Evolutionary conservation across 2,113 vertebrate species (phyloP).

Genomic region (Chrysemys picta): DNA sequence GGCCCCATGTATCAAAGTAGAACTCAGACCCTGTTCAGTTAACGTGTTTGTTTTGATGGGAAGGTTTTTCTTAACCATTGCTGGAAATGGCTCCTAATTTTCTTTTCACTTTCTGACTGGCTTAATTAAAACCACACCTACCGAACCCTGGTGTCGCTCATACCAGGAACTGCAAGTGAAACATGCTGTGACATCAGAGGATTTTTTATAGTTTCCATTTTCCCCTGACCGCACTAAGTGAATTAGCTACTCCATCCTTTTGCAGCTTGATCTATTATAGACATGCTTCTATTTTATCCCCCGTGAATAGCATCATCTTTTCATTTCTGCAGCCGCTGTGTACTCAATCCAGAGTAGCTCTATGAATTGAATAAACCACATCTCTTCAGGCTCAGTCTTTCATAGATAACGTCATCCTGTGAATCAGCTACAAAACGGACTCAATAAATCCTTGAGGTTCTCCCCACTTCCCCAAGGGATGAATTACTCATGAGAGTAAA

Average conservation of each 20-base stretch:
- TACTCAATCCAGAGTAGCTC: background rate
- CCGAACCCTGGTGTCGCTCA: background rate
- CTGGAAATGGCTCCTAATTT: conserved; percentile 62
- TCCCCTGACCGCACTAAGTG: conserved; percentile 23
- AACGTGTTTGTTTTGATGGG: conserved; percentile 53
- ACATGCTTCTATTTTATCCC: background rate
- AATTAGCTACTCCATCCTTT: background rate
- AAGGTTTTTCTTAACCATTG: conserved; percentile 51
- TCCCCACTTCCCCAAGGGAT: background rate
- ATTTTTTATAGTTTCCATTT: conserved; percentile 42
- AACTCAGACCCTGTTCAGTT: conserved; percentile 57
- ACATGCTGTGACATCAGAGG: conserved; percentile 44
- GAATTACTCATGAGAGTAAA: background rate
- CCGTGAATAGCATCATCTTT: background rate
- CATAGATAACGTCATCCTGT: background rate
- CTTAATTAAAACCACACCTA: conserved; percentile 64
- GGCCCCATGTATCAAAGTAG: conserved; percentile 60
- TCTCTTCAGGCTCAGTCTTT: background rate
- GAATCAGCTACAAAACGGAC: background rate
- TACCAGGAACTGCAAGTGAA: conserved; percentile 22
- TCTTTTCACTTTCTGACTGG: conserved; percentile 63
- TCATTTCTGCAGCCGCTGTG: background rate
- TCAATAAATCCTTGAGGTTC: rapidly evolving
- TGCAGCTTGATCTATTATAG: background rate
- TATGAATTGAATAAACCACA: background rate